A percentile compares a stretch with the other conserved stretches of the same genome.
Conservation (phyloP, 2,797 vertebrate genomes). For the Poeciliopsis gracilis region DNA sequence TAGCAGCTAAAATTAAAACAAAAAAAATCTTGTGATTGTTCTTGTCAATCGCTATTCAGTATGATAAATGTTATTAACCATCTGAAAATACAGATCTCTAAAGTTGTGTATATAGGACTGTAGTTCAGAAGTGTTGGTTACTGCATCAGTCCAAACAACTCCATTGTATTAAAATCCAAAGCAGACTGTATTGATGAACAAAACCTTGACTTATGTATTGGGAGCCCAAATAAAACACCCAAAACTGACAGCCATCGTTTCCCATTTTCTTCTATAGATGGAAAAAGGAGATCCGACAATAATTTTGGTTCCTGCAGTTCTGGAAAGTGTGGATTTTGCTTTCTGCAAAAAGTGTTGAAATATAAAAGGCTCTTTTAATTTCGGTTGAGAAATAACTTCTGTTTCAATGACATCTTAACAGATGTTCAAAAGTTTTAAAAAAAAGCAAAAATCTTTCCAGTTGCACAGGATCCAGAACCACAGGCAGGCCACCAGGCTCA, state of each 20-base stretch:
- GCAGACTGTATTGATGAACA: slow-evolving; percentile 72
- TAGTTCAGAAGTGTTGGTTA: slow-evolving; percentile 63
- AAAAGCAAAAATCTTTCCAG: background rate
- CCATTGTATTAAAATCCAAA: slow-evolving; percentile 72
- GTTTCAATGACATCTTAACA: background rate
- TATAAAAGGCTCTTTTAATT: background rate
- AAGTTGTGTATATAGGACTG: slow-evolving; percentile 74
- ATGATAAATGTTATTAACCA: slow-evolving; percentile 72
- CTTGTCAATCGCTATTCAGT: slow-evolving; percentile 68
- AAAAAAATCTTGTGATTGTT: slow-evolving; percentile 71
- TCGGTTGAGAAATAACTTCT: background rate
- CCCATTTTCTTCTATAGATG: background rate
- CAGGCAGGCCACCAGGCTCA: too few relatives aligned
- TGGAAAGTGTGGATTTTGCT: background rate
- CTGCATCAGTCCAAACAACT: slow-evolving; percentile 61
- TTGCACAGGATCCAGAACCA: background rate
- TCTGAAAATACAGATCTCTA: slow-evolving; percentile 62
- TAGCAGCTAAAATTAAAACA: slow-evolving; percentile 55
- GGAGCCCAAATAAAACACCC: slow-evolving; percentile 77
- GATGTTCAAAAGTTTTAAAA: background rate
- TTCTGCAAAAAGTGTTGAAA: background rate
- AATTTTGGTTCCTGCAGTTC: background rate
- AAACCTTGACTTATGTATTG: slow-evolving; percentile 73
- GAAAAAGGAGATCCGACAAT: background rate
- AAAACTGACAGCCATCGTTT: slow-evolving; percentile 41